Evolutionary conservation across 2,888 invertebrate genomes (phyloP).

Genomic region (Aphodius sticticus): DNA sequence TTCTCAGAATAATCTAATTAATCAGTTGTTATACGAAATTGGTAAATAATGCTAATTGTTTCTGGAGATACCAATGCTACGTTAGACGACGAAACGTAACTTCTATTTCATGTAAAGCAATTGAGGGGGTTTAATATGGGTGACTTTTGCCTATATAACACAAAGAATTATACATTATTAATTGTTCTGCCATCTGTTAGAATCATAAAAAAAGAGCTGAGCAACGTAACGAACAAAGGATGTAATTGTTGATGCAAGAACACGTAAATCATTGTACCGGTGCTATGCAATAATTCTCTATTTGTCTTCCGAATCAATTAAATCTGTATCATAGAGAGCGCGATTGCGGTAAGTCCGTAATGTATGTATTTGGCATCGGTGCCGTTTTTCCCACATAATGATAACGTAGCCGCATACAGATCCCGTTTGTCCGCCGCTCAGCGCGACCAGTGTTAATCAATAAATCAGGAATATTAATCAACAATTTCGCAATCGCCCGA

Average conservation of each 20-base stretch:
- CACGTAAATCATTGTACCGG: not conserved
- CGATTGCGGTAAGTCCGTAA: not conserved
- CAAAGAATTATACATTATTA: too few species aligned
- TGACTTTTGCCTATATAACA: too few species aligned
- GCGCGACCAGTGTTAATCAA: not conserved
- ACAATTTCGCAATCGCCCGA: not conserved
- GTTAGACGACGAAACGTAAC: too few species aligned
- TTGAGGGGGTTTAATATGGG: too few species aligned
- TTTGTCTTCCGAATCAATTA: constrained; percentile 4
- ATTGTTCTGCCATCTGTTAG: not conserved
- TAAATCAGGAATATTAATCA: not conserved
- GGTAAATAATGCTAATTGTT: too few species aligned
- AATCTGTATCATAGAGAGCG: not conserved
- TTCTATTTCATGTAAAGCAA: too few species aligned
- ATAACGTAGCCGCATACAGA: not conserved
- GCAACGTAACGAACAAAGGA: not conserved
- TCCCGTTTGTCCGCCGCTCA: not conserved
- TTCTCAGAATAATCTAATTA: too few species aligned
- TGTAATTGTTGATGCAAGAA: not conserved
- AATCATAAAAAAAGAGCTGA: not conserved
- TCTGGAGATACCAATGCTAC: too few species aligned
- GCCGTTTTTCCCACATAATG: not conserved
- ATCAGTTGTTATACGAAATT: too few species aligned
- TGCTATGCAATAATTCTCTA: constrained; percentile 4
- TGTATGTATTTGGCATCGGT: not conserved